Percentiles rank a stretch among this genome's conserved stretches.
These are phyloP conservation scores for Leptonema lineaticorne DNA, from an alignment of 1,140 invertebrate species.

Conservation along the genomic window DNA sequence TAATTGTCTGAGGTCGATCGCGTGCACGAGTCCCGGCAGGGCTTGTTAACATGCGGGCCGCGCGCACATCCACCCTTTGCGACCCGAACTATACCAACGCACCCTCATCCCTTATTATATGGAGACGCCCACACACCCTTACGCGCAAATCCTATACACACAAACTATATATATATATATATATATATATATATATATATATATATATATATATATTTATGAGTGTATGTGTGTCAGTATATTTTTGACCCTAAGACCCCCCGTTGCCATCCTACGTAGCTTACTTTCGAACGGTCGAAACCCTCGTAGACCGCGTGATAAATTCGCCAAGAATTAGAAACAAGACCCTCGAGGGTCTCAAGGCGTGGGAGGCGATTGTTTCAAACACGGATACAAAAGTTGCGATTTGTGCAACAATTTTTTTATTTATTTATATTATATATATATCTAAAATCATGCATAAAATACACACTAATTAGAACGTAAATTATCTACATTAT, in stretches of 20 bases:
- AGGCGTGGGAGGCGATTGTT: slow-evolving; percentile 18
- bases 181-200: too few relatives aligned
- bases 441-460: too few relatives aligned
- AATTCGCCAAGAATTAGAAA: slow-evolving; percentile 40
- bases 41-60: slow-evolving; percentile 31
- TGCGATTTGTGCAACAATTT: background rate
- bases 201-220: too few relatives aligned
- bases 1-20: slow-evolving; percentile 10
- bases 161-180: too few relatives aligned
- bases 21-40: background rate
- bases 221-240: too few relatives aligned
- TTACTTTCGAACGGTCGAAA: slow-evolving; percentile 37
- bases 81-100: background rate
- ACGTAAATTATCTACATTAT: too few relatives aligned
- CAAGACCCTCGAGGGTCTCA: slow-evolving; percentile 21
- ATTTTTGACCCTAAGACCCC: background rate
- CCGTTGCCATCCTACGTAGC: background rate
- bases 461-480: too few relatives aligned
- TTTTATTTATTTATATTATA: too few relatives aligned
- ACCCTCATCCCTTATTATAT: too few relatives aligned
- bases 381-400: background rate
- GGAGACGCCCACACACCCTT: too few relatives aligned
- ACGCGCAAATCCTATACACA: too few relatives aligned
- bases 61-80: background rate
- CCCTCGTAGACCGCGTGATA: slow-evolving; percentile 33